Conservation (phyloP, 1,140 invertebrate genomes). For the Drosophila repleta region DNA sequence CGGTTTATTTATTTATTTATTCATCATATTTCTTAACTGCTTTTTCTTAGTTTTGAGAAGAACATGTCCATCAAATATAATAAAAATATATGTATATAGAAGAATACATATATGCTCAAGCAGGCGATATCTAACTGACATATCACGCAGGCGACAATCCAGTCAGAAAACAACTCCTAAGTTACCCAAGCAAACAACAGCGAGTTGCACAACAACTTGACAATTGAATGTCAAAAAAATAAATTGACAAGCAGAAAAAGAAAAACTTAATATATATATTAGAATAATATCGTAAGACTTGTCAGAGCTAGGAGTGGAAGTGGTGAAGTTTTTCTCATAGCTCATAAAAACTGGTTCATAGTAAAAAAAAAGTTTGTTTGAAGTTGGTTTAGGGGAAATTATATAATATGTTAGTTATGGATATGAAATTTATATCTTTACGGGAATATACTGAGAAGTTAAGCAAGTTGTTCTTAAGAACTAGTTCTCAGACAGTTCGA, state of each 20-base stretch:
- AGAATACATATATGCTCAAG: background rate
- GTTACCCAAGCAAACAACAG: background rate
- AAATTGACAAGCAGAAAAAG: slow-evolving; percentile 1
- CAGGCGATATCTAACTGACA: slow-evolving; percentile 45
- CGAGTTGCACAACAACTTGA: slow-evolving; percentile 4
- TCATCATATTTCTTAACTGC: slow-evolving; percentile 57
- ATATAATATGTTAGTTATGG: no score
- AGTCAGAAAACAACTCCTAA: background rate
- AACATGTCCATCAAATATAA: slow-evolving; percentile 60
- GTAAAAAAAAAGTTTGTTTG: background rate
- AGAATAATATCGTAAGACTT: background rate
- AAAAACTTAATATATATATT: background rate
- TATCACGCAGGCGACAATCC: slow-evolving; percentile 34
- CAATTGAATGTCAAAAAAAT: slow-evolving; percentile 33
- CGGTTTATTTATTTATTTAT: slow-evolving; percentile 64
- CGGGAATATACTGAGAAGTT: no score
- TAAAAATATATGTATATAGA: slow-evolving; percentile 33
- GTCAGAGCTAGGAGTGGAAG: background rate
- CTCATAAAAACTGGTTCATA: background rate
- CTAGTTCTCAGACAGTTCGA: no score
- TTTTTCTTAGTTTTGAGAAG: slow-evolving; percentile 58
- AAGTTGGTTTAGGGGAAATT: background rate
- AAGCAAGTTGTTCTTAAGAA: no score
- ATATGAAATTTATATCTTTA: no score
- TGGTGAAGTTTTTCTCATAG: background rate